Evolutionary conservation across 2,113 vertebrate genomes (phyloP).

Genomic region (Oriolus oriolus): DNA sequence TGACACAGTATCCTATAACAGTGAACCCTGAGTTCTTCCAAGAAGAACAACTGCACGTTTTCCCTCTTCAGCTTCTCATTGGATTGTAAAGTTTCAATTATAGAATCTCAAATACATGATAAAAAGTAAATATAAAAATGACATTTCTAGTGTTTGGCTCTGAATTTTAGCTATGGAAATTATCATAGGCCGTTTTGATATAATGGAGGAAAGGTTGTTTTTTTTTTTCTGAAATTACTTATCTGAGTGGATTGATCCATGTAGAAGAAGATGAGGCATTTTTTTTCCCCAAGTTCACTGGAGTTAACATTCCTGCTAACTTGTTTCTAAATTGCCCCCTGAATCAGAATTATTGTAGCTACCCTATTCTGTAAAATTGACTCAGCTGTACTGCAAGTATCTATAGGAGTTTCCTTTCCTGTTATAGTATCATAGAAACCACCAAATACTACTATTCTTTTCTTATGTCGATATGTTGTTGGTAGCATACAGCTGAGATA

Average conservation of each 20-base stretch:
- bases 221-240: neutral
- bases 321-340: neutral
- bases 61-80: neutral
- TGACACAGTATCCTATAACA: neutral
- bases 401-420: neutral
- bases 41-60: neutral
- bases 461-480: neutral
- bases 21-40: neutral
- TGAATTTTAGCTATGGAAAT: neutral
- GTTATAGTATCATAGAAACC: neutral
- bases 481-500: neutral
- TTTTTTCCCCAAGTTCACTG: neutral
- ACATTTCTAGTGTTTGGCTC: neutral
- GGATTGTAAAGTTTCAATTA: neutral
- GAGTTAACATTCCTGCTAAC: neutral
- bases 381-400: neutral
- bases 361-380: neutral
- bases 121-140: neutral
- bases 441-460: neutral
- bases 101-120: neutral
- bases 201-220: neutral
- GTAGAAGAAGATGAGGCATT: rapidly evolving
- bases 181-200: neutral
- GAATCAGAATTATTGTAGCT: neutral
- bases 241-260: neutral